Percentiles rank a stretch among this genome's conserved stretches.
phyloP scores from a whole-genome alignment of 2,888 invertebrate species.

The Saturnia japonica region DNA sequence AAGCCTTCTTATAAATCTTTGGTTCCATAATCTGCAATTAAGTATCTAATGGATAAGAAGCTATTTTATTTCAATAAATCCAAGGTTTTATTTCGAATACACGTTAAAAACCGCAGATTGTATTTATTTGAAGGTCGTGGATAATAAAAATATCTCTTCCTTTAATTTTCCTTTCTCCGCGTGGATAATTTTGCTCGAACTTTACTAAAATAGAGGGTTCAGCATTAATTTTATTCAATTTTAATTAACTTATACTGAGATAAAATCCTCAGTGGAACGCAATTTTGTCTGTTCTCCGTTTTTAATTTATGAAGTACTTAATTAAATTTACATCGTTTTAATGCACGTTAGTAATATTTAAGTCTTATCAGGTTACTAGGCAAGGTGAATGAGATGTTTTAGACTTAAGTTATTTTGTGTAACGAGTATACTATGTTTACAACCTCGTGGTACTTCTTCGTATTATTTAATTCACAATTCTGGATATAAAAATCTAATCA shows the following conservation, averaged over 20 bases:
- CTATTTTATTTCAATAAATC: background rate
- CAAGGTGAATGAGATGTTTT: background rate
- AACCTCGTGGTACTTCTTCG: too few species aligned
- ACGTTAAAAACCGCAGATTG: background rate
- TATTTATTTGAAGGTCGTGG: background rate
- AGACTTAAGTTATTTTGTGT: too few species aligned
- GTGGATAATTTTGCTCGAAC: conserved; percentile 11
- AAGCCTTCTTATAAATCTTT: too few species aligned
- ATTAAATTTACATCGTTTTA: background rate
- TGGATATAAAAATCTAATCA: too few species aligned
- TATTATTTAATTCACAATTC: too few species aligned
- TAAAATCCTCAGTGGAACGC: background rate
- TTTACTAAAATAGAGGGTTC: conserved; percentile 4
- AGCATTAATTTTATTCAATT: conserved; percentile 5
- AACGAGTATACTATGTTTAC: too few species aligned
- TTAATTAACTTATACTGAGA: conserved; percentile 19
- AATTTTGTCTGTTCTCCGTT: conserved; percentile 5
- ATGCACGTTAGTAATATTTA: background rate
- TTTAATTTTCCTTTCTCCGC: background rate
- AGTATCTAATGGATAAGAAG: background rate
- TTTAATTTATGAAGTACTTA: background rate
- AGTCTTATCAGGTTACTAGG: background rate
- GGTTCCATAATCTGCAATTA: background rate
- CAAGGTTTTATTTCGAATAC: background rate
- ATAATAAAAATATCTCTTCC: background rate